These are phyloP conservation scores for Xenus cinereus DNA, from an alignment of 2,113 vertebrate genomes.

Conservation along the genomic window DNA sequence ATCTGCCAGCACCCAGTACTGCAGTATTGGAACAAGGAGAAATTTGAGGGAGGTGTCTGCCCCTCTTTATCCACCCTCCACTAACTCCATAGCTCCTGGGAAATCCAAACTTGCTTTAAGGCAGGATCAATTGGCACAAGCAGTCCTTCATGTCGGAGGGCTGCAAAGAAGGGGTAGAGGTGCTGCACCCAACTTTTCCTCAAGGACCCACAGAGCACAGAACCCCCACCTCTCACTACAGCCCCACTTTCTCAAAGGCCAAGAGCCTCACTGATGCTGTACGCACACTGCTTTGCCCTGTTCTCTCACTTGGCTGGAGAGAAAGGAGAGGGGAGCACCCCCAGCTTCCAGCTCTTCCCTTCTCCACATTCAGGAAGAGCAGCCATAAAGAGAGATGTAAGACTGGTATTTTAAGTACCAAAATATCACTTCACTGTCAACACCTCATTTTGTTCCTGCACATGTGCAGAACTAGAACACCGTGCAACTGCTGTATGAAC, in stretches of 20 bases:
- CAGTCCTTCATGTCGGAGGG: not conserved
- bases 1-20: not conserved
- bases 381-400: fast-evolving
- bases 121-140: not conserved
- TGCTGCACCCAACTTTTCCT: not conserved
- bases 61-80: not conserved
- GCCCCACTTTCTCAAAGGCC: fast-evolving
- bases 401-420: not conserved
- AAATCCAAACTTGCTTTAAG: not conserved
- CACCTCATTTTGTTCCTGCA: not conserved
- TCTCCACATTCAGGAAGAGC: not conserved
- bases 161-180: not conserved
- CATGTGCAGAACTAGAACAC: not conserved
- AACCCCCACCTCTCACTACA: fast-evolving
- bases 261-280: not conserved
- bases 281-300: fast-evolving
- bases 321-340: not conserved
- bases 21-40: not conserved
- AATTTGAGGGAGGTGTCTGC: not conserved
- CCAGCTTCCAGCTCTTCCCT: not conserved
- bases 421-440: not conserved
- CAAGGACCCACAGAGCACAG: not conserved
- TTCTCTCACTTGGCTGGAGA: not conserved
- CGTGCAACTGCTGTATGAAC: fast-evolving
- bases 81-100: not conserved